phyloP scores from a whole-genome alignment of 2,113 vertebrate genomes.

The Salvelinus alpinus region DNA sequence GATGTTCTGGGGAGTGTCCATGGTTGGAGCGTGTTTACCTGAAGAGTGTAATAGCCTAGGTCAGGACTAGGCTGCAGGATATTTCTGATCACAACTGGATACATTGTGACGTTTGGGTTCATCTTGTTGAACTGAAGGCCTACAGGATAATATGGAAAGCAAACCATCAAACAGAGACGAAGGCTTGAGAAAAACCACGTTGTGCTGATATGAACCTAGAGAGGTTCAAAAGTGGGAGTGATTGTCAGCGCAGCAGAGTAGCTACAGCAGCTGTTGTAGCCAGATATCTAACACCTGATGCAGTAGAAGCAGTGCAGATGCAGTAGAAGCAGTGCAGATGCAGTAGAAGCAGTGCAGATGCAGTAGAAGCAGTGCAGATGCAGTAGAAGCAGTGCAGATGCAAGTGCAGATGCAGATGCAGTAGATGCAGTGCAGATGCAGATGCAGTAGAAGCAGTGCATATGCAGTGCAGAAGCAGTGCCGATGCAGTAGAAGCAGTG shows the following conservation, averaged over 20 bases:
- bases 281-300: neutral
- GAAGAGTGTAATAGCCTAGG: no score
- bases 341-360: neutral
- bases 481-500: no score
- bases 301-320: no score
- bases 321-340: no score
- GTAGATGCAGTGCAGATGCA: neutral
- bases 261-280: neutral
- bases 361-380: no score
- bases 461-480: no score
- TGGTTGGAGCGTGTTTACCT: no score
- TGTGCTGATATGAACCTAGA: neutral
- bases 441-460: no score
- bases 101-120: neutral
- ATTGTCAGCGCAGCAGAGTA: neutral
- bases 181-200: neutral
- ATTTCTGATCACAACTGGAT: neutral
- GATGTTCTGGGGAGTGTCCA: no score
- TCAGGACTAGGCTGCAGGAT: no score
- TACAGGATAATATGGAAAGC: no score
- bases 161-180: neutral
- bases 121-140: neutral
- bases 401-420: no score
- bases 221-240: neutral
- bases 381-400: neutral